Conservation (phyloP, 2,888 invertebrate species). For the Pyralis farinalis region DNA sequence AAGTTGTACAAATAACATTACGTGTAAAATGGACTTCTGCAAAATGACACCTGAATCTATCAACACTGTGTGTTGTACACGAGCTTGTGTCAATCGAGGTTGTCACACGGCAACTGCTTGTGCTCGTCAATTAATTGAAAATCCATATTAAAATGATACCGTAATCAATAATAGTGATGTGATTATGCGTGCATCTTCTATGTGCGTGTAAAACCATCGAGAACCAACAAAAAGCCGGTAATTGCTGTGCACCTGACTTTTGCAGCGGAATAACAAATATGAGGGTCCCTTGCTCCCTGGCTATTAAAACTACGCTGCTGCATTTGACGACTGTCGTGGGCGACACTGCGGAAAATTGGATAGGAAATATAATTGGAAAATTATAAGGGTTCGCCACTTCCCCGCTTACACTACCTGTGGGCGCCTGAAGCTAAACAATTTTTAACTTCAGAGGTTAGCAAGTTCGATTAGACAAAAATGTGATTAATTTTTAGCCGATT, state of each 20-base stretch:
- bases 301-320: constrained; percentile 51
- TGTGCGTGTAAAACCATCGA: neutral
- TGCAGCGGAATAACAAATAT: constrained; percentile 39
- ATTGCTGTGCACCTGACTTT: constrained; percentile 49
- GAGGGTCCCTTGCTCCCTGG: constrained; percentile 23
- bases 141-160: too few species aligned
- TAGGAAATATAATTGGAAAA: constrained; percentile 81
- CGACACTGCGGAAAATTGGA: constrained; percentile 80
- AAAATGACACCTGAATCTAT: too few species aligned
- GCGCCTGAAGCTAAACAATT: constrained; percentile 29
- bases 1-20: too few species aligned
- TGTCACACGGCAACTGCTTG: too few species aligned
- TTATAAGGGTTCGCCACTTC: constrained; percentile 73
- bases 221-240: constrained; percentile 21
- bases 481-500: too few species aligned
- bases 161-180: too few species aligned
- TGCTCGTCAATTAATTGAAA: too few species aligned
- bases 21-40: too few species aligned
- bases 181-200: neutral
- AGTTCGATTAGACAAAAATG: constrained; percentile 36
- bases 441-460: constrained; percentile 28
- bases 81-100: too few species aligned
- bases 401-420: constrained; percentile 37
- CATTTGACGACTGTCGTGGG: constrained; percentile 76
- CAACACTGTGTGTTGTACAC: too few species aligned